phyloP scores from a whole-genome alignment of 1,140 invertebrate genomes.

The Oscheius sp. region DNA sequence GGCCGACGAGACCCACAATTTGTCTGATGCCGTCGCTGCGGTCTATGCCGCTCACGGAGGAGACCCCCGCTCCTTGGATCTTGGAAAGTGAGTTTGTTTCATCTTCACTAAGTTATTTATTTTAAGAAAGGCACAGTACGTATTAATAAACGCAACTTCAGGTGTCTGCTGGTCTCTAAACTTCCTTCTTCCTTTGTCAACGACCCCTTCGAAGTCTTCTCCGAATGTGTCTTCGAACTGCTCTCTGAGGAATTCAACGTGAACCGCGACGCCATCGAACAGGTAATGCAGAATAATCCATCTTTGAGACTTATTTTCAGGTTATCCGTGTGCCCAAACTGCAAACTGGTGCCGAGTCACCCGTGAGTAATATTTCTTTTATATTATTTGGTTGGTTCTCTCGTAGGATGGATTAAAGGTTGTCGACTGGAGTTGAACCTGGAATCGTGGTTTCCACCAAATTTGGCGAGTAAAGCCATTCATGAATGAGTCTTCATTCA shows the following conservation, averaged over 20 bases:
- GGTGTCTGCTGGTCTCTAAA: neutral
- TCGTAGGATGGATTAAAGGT: too few relatives aligned
- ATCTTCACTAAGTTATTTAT: neutral
- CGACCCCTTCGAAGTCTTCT: neutral
- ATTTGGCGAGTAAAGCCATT: too few relatives aligned
- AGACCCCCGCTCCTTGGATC: neutral
- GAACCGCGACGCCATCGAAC: neutral
- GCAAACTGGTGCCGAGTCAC: neutral
- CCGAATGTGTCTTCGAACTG: neutral
- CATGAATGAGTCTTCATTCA: too few relatives aligned
- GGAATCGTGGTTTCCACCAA: too few relatives aligned
- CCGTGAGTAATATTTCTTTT: neutral
- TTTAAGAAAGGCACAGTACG: too few relatives aligned
- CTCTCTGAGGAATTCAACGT: neutral
- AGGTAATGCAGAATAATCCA: too few relatives aligned
- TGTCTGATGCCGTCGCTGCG: neutral
- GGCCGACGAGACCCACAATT: too few relatives aligned
- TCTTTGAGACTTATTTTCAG: too few relatives aligned
- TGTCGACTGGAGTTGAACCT: too few relatives aligned
- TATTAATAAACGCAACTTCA: too few relatives aligned
- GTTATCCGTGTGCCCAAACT: constrained; percentile 12
- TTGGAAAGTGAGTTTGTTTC: neutral
- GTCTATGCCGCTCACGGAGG: neutral
- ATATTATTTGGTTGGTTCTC: neutral
- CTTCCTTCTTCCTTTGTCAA: neutral